Conservation (phyloP, 2,797 vertebrate species). For the Periparus ater region DNA sequence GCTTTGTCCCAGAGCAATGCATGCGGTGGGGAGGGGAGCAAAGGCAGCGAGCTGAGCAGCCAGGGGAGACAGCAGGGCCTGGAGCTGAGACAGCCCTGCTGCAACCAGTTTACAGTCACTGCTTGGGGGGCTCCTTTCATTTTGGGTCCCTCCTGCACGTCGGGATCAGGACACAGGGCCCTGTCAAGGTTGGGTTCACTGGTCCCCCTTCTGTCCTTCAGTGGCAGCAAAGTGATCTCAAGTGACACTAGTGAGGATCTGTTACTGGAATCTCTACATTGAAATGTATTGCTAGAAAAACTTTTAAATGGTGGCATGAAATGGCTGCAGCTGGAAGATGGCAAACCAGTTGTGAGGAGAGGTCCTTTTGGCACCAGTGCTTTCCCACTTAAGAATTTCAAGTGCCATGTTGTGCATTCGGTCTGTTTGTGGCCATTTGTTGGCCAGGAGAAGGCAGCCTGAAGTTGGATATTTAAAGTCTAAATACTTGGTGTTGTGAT, state of each 20-base stretch:
- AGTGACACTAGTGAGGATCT: background rate
- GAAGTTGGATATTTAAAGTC: background rate
- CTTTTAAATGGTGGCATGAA: background rate
- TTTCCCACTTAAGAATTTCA: background rate
- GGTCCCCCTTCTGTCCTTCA: background rate
- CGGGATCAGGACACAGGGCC: accelerated
- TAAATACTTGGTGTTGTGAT: background rate
- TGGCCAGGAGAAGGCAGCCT: background rate
- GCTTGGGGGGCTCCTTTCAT: background rate
- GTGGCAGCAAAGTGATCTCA: background rate
- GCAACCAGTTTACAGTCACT: background rate
- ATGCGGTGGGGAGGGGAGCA: background rate
- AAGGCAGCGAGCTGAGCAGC: background rate
- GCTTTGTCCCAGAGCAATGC: background rate
- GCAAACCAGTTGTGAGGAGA: background rate
- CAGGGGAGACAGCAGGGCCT: background rate
- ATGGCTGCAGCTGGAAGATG: background rate
- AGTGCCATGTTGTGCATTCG: background rate
- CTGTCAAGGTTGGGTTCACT: background rate
- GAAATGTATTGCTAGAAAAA: background rate
- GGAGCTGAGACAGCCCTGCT: background rate
- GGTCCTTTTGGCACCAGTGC: background rate
- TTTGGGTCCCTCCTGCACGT: background rate
- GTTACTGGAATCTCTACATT: background rate
- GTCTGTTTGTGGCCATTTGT: background rate